Percentiles rank a stretch among this genome's conserved stretches.
These are phyloP conservation scores for Toxotes jaculatrix DNA, from an alignment of 2,113 vertebrate genomes.

Conservation along the genomic window DNA sequence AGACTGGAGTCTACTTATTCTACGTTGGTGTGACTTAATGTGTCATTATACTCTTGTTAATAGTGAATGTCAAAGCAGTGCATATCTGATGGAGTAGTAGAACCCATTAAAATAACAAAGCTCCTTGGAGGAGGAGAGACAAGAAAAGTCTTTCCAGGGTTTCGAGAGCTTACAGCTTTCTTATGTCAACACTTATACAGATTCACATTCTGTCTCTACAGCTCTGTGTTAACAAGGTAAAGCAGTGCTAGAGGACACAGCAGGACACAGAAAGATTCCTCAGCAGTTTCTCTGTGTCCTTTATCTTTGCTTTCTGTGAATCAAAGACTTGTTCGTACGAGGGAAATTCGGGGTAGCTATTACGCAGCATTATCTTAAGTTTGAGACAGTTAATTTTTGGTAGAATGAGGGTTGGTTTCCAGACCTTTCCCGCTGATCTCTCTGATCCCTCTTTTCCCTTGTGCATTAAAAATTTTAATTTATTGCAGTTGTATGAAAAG, in stretches of 20 bases:
- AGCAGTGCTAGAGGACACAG: slow-evolving; percentile 21
- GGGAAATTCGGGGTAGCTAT: neutral
- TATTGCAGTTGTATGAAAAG: neutral
- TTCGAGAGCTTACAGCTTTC: slow-evolving; percentile 1
- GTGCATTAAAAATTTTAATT: neutral
- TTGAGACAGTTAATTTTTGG: neutral
- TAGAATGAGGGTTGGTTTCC: neutral
- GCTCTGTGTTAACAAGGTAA: slow-evolving; percentile 14
- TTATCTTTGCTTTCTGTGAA: slow-evolving; percentile 5
- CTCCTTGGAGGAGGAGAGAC: neutral
- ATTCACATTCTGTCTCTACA: slow-evolving; percentile 7
- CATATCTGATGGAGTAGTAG: neutral
- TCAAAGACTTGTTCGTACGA: neutral
- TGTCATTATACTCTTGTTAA: neutral
- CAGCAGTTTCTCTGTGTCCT: slow-evolving; percentile 1
- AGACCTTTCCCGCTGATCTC: neutral
- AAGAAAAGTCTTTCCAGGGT: neutral
- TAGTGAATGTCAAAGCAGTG: neutral
- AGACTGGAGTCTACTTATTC: neutral
- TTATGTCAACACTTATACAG: neutral
- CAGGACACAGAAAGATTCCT: slow-evolving; percentile 1
- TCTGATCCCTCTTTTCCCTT: neutral
- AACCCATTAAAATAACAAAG: slow-evolving; percentile 9
- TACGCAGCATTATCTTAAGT: neutral
- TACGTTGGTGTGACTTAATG: neutral